Conservation (phyloP, 2,797 vertebrate species). For the Hapalemur alaotrensis region DNA sequence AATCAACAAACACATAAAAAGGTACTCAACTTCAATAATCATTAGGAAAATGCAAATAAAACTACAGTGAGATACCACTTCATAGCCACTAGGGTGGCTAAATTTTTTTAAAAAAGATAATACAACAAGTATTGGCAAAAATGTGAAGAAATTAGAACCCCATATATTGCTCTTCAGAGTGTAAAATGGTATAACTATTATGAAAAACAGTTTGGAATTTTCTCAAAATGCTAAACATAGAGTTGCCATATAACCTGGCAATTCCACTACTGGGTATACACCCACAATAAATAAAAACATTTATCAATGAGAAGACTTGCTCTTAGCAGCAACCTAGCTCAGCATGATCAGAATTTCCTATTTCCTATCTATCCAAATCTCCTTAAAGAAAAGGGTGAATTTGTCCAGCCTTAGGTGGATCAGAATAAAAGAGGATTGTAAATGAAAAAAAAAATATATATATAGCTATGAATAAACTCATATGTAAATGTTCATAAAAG, state of each 20-base stretch:
- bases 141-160: neutral
- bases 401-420: neutral
- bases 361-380: constrained; percentile 38
- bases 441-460: neutral
- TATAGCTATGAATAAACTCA: too few relatives aligned
- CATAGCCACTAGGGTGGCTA: neutral
- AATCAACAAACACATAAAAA: neutral
- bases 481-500: neutral
- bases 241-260: neutral
- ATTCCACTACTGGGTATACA: neutral
- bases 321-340: constrained; percentile 49
- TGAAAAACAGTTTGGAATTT: neutral
- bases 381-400: neutral
- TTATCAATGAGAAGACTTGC: too few relatives aligned
- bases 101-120: neutral
- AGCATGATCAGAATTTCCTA: constrained; percentile 60
- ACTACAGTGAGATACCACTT: neutral
- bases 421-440: constrained; percentile 28
- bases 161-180: neutral
- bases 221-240: neutral
- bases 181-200: neutral
- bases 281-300: neutral
- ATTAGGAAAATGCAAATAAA: neutral
- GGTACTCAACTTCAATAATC: neutral
- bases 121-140: neutral